Evolutionary conservation across 2,113 vertebrate species (phyloP).

Genomic region (Zosterops pallidus): DNA sequence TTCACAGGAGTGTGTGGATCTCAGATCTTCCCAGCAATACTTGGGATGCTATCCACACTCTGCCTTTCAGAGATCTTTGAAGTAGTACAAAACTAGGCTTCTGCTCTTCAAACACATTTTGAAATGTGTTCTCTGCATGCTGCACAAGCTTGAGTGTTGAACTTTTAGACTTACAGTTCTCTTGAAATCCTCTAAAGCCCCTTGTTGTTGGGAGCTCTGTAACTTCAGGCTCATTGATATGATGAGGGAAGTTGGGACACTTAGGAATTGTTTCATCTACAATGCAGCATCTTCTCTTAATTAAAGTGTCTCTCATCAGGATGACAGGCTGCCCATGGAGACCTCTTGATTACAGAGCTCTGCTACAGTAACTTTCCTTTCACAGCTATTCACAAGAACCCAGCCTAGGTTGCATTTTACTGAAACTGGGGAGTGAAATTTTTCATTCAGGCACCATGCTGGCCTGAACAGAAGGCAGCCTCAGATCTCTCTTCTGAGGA

Average conservation of each 20-base stretch:
- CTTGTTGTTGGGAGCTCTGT: neutral
- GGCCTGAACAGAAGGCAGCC: neutral
- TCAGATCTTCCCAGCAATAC: neutral
- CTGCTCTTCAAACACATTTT: neutral
- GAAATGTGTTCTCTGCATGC: neutral
- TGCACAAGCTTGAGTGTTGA: neutral
- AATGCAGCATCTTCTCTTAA: neutral
- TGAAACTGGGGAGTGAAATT: neutral
- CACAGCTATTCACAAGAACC: neutral
- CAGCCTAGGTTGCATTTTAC: neutral
- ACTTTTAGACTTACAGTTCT: neutral
- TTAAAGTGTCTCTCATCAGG: neutral
- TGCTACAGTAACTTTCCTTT: neutral
- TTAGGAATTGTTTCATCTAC: conserved; percentile 1
- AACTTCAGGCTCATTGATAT: neutral
- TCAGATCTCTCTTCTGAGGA: neutral
- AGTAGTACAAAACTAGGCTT: neutral
- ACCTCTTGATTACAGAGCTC: neutral
- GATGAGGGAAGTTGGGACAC: neutral
- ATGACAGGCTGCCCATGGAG: neutral
- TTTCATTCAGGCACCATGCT: neutral
- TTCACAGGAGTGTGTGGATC: neutral
- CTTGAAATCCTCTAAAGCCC: neutral
- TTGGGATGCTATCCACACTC: neutral
- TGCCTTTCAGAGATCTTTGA: neutral